phyloP scores from a whole-genome alignment of 2,888 invertebrate genomes.

The Chaetoderma sp. region DNA sequence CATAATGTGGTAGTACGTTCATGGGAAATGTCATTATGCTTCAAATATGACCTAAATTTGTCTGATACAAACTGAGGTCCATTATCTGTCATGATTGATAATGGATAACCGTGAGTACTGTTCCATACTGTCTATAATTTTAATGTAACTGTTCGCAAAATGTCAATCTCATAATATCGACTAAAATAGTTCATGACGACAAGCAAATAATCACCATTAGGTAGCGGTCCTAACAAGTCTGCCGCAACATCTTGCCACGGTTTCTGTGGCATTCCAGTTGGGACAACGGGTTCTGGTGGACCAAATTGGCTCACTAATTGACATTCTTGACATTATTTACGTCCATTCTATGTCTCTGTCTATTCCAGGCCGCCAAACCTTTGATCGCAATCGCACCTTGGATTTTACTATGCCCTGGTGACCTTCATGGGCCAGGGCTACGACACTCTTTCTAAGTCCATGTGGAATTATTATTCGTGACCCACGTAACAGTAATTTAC shows the following conservation, averaged over 20 bases:
- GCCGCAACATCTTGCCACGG: slow-evolving; percentile 39
- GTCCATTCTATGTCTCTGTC: background rate
- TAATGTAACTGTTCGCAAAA: slow-evolving; percentile 24
- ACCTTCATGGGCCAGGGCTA: slow-evolving; percentile 19
- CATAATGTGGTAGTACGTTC: slow-evolving; percentile 29
- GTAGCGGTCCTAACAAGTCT: slow-evolving; percentile 38
- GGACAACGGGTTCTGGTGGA: slow-evolving; percentile 19
- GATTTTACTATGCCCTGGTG: slow-evolving; percentile 16
- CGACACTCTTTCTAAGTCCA: background rate
- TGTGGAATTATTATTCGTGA: slow-evolving; percentile 7
- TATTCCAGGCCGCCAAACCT: slow-evolving; percentile 12
- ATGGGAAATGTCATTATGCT: slow-evolving; percentile 31
- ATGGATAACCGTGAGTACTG: slow-evolving; percentile 31
- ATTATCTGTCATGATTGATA: slow-evolving; percentile 35
- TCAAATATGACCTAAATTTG: slow-evolving; percentile 27
- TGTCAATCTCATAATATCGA: slow-evolving; percentile 33
- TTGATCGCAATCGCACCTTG: slow-evolving; percentile 3
- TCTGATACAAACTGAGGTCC: slow-evolving; percentile 33
- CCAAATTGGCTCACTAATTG: background rate
- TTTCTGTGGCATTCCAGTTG: slow-evolving; percentile 27
- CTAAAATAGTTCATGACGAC: slow-evolving; percentile 43
- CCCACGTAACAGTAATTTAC: slow-evolving; percentile 14
- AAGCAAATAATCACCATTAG: slow-evolving; percentile 30
- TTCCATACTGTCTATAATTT: too few relatives aligned
- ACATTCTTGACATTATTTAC: background rate